Percentiles rank a stretch among this genome's conserved stretches.
phyloP scores from a whole-genome alignment of 2,797 vertebrate genomes.

The Euphonia xanthogaster region DNA sequence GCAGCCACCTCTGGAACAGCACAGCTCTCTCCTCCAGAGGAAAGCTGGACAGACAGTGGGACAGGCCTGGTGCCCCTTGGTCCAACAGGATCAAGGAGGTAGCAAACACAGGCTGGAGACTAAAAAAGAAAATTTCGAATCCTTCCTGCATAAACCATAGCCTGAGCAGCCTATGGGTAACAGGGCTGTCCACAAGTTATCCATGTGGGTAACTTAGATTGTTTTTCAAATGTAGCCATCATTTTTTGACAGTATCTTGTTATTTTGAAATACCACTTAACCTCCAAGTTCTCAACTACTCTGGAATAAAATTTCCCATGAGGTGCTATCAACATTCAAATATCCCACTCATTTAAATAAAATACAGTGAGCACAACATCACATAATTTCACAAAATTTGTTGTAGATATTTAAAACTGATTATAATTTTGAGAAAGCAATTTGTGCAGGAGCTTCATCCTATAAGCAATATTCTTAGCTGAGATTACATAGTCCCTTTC shows the following conservation, averaged over 20 bases:
- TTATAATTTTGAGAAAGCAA: background rate
- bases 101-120: background rate
- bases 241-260: background rate
- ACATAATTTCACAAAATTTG: background rate
- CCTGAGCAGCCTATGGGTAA: background rate
- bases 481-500: background rate
- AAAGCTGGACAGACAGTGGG: background rate
- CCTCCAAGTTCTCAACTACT: background rate
- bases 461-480: background rate
- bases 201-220: background rate
- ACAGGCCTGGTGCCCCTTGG: background rate
- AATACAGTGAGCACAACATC: background rate
- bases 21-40: background rate
- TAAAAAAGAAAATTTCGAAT: background rate
- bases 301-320: background rate
- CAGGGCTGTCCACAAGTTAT: background rate
- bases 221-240: background rate
- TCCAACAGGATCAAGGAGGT: background rate
- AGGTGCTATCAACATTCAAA: background rate
- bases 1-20: rapidly evolving
- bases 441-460: background rate
- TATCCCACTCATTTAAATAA: background rate
- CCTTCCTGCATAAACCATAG: background rate
- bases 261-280: background rate
- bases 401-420: background rate